phyloP scores from a whole-genome alignment of 2,888 invertebrate species.

The Coelinius sp. region DNA sequence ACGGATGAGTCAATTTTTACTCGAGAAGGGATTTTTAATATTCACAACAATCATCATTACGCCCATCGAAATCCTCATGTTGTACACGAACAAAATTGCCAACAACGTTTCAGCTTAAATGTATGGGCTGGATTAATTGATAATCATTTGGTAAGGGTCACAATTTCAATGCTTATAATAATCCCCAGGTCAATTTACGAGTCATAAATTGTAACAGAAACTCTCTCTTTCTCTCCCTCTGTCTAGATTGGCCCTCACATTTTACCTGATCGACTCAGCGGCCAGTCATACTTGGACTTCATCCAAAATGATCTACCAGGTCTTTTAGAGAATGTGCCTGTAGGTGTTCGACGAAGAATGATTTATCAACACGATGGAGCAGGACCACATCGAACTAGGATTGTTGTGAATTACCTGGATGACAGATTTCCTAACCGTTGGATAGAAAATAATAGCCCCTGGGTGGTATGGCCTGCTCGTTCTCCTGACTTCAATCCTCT shows the following conservation, averaged over 20 bases:
- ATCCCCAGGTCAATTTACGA: too few species aligned
- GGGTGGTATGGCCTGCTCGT: constrained; percentile 25
- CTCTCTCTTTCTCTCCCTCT: too few species aligned
- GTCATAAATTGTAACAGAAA: too few species aligned
- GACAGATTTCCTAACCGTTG: constrained; percentile 22
- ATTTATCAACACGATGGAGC: not conserved
- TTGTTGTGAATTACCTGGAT: not conserved
- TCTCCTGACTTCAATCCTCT: constrained; percentile 25
- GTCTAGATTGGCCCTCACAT: too few species aligned
- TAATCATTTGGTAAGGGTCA: constrained; percentile 53
- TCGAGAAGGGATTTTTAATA: not conserved
- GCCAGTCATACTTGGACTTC: not conserved
- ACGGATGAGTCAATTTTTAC: not conserved
- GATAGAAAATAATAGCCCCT: constrained; percentile 39
- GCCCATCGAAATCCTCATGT: constrained; percentile 22
- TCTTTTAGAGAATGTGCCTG: not conserved
- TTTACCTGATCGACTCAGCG: too few species aligned
- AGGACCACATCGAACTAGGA: not conserved
- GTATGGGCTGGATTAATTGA: constrained; percentile 36
- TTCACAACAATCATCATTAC: not conserved
- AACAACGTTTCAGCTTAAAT: constrained; percentile 36
- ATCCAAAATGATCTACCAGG: not conserved
- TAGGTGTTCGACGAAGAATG: not conserved
- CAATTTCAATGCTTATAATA: too few species aligned
- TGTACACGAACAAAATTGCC: constrained; percentile 23